A percentile compares a stretch with the other conserved stretches of the same genome.
These are phyloP conservation scores for Hemicordylus capensis DNA, from an alignment of 2,113 vertebrate genomes.

Conservation along the genomic window DNA sequence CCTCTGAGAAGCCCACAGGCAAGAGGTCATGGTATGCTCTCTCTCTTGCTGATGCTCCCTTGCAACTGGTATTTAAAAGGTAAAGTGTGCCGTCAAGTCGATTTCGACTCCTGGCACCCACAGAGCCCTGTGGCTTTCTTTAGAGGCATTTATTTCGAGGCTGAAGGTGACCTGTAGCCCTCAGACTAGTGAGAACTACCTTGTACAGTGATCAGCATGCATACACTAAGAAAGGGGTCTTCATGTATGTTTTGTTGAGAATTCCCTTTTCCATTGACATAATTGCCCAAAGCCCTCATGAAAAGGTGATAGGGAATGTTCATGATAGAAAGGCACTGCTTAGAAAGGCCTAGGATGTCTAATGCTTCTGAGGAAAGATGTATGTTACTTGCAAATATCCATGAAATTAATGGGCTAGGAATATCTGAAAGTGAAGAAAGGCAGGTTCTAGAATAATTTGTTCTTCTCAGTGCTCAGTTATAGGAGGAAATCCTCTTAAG, in stretches of 20 bases:
- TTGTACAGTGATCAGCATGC: not conserved
- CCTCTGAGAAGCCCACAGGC: too few relatives aligned
- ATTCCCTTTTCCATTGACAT: not conserved
- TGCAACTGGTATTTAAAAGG: too few relatives aligned
- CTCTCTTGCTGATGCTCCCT: too few relatives aligned
- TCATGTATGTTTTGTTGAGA: not conserved
- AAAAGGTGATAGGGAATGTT: not conserved
- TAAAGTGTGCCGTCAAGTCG: too few relatives aligned
- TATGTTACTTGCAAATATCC: not conserved
- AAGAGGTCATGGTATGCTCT: too few relatives aligned
- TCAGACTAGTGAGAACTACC: not conserved
- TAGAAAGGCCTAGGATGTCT: not conserved
- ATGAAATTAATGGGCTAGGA: not conserved
- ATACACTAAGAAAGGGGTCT: not conserved
- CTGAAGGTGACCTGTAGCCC: too few relatives aligned
- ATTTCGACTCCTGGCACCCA: too few relatives aligned
- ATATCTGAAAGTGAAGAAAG: not conserved
- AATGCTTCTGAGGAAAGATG: not conserved
- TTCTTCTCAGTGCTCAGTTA: not conserved
- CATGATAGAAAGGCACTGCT: not conserved
- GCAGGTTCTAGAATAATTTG: not conserved
- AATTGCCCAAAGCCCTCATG: not conserved
- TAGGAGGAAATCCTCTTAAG: too few relatives aligned
- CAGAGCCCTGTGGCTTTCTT: too few relatives aligned
- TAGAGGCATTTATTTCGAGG: too few relatives aligned